Evolutionary conservation across 2,113 vertebrate species (phyloP).

Genomic region (Pygoscelis antarcticus): DNA sequence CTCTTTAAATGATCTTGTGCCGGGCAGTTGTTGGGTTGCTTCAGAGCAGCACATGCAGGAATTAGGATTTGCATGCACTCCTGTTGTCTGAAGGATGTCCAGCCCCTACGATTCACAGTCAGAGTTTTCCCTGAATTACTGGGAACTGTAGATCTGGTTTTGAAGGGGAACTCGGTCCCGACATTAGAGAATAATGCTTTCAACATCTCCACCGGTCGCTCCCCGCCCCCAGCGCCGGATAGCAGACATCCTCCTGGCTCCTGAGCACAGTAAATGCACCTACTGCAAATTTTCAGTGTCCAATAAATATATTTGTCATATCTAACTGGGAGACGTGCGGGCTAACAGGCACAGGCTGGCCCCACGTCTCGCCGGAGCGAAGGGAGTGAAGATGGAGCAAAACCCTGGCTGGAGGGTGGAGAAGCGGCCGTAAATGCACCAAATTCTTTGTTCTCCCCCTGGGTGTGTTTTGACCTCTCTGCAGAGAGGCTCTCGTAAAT

Average conservation of each 20-base stretch:
- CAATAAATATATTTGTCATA: neutral
- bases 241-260: neutral
- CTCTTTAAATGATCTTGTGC: neutral
- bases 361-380: fast-evolving
- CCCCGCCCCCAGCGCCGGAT: fast-evolving
- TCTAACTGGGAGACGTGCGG: neutral
- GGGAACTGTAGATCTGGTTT: neutral
- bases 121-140: neutral
- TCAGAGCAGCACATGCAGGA: neutral
- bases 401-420: neutral
- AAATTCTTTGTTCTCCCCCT: neutral
- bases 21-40: neutral
- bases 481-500: neutral
- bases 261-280: neutral
- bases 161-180: neutral
- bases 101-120: fast-evolving
- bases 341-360: neutral
- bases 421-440: neutral
- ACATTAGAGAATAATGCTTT: neutral
- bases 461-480: neutral
- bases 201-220: neutral
- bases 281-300: neutral
- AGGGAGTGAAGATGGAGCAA: neutral
- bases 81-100: neutral
- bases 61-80: neutral